A percentile compares a stretch with the other conserved stretches of the same genome.
phyloP scores from a whole-genome alignment of 2,888 invertebrate species.

The Cabera pusaria region DNA sequence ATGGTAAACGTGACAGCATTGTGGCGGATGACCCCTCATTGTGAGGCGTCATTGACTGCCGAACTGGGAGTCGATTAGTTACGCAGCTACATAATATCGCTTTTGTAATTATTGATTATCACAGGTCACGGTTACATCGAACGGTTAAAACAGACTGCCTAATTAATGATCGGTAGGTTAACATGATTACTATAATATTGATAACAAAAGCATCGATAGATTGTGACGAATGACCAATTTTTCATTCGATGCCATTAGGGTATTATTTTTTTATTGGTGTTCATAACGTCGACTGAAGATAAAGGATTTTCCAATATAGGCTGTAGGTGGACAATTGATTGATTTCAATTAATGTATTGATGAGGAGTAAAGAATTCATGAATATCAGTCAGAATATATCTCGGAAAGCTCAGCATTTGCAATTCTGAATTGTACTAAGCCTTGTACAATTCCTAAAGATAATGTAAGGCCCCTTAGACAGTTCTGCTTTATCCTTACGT shows the following conservation, averaged over 20 bases:
- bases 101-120: conserved; percentile 80
- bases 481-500: too few relatives aligned
- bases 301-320: too few relatives aligned
- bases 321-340: too few relatives aligned
- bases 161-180: conserved; percentile 59
- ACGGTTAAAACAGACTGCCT: conserved; percentile 59
- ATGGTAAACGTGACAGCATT: conserved; percentile 77
- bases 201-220: conserved; percentile 52
- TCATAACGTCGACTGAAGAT: too few relatives aligned
- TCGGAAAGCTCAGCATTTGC: too few relatives aligned
- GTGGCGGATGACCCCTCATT: conserved; percentile 75
- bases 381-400: too few relatives aligned
- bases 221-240: conserved; percentile 48
- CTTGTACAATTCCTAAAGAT: too few relatives aligned
- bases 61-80: conserved; percentile 59
- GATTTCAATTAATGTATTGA: too few relatives aligned
- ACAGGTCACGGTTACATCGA: conserved; percentile 67
- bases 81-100: conserved; percentile 65
- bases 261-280: too few relatives aligned
- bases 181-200: conserved; percentile 58
- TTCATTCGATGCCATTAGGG: conserved; percentile 47
- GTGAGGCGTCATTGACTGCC: conserved; percentile 57
- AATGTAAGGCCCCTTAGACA: too few relatives aligned
- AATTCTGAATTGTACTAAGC: too few relatives aligned
- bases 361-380: too few relatives aligned